Percentiles rank a stretch among this genome's conserved stretches.
These are phyloP conservation scores for Hyppa rectilinea DNA, from an alignment of 2,888 invertebrate species.

Conservation along the genomic window DNA sequence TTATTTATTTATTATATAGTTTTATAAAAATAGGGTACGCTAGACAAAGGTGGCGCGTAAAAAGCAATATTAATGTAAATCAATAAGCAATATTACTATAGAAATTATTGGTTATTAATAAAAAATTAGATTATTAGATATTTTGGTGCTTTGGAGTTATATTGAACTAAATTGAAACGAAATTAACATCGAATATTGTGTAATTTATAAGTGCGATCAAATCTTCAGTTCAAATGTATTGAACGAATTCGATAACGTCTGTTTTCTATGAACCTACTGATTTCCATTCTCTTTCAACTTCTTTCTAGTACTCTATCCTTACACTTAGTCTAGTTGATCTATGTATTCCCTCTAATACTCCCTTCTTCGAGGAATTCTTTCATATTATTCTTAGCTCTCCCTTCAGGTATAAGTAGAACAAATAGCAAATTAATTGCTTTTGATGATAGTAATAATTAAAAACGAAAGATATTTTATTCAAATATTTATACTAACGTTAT, in stretches of 20 bases:
- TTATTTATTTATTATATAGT: slow-evolving; percentile 74
- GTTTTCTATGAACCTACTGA: slow-evolving; percentile 56
- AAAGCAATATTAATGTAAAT: slow-evolving; percentile 89
- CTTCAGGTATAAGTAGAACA: slow-evolving; percentile 76
- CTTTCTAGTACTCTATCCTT: slow-evolving; percentile 68
- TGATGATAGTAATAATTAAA: slow-evolving; percentile 73
- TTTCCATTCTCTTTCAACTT: slow-evolving; percentile 61
- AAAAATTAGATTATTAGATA: slow-evolving; percentile 82
- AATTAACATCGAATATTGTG: slow-evolving; percentile 84
- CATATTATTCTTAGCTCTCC: slow-evolving; percentile 72
- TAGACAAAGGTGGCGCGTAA: slow-evolving; percentile 83
- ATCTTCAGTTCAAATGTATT: slow-evolving; percentile 45
- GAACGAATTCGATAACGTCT: slow-evolving; percentile 50
- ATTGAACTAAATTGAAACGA: slow-evolving; percentile 77
- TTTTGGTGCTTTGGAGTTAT: slow-evolving; percentile 88
- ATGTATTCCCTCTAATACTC: slow-evolving; percentile 80
- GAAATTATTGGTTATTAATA: slow-evolving; percentile 80
- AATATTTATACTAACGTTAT: slow-evolving; percentile 89
- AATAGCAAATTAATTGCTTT: slow-evolving; percentile 82
- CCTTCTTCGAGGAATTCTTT: slow-evolving; percentile 76
- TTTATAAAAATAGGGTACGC: slow-evolving; percentile 74
- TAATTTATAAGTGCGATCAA: slow-evolving; percentile 48
- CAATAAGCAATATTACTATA: slow-evolving; percentile 88
- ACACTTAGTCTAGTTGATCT: slow-evolving; percentile 70
- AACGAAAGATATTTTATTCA: slow-evolving; percentile 88